Evolutionary conservation across 2,888 invertebrate genomes (phyloP).

Genomic region (Drosophila mimica): DNA sequence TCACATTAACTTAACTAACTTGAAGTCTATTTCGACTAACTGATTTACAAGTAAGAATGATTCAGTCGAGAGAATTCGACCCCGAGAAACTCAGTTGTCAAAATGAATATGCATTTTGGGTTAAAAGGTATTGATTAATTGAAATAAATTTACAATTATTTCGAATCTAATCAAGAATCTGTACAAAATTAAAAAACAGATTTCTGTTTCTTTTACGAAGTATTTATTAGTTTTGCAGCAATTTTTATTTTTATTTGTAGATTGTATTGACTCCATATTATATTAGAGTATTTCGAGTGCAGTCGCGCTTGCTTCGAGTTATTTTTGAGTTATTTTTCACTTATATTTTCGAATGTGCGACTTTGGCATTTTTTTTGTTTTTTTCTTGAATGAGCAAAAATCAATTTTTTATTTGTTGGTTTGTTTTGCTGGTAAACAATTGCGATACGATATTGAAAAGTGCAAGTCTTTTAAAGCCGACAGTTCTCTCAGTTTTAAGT

Average conservation of each 20-base stretch:
- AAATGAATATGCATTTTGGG: not conserved
- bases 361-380: constrained; percentile 30
- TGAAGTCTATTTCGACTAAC: not conserved
- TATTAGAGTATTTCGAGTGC: constrained; percentile 27
- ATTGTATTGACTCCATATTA: not conserved
- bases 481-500: constrained; percentile 18
- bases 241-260: not conserved
- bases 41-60: not conserved
- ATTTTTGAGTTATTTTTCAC: constrained; percentile 19
- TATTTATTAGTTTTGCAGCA: not conserved
- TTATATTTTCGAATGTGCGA: constrained; percentile 19
- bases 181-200: not conserved
- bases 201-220: not conserved
- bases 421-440: constrained; percentile 17
- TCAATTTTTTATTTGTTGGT: constrained; percentile 25
- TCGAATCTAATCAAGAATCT: not conserved
- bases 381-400: constrained; percentile 37
- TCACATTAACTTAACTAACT: not conserved
- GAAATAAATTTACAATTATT: not conserved
- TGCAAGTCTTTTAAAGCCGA: constrained; percentile 12
- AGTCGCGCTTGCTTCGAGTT: not conserved
- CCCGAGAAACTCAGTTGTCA: not conserved
- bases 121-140: not conserved
- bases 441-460: constrained; percentile 11
- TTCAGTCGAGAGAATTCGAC: not conserved